Conservation (phyloP, 2,113 vertebrate species). For the Nanorana parkeri region DNA sequence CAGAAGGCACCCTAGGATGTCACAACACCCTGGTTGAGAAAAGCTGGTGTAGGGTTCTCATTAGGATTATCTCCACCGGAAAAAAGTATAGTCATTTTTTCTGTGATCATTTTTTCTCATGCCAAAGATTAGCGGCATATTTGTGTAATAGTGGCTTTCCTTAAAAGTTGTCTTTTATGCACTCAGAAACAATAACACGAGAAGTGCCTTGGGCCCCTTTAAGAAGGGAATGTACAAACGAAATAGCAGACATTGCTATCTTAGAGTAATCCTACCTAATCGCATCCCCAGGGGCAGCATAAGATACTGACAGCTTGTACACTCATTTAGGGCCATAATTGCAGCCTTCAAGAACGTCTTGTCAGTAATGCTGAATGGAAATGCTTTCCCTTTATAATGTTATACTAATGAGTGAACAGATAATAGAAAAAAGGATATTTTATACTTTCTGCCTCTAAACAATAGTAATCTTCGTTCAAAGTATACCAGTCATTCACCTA, state of each 20-base stretch:
- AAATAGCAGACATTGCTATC: conserved; percentile 7
- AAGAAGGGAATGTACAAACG: background rate
- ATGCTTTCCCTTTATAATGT: background rate
- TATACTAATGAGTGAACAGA: too few species aligned
- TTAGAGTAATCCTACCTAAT: conserved; percentile 39
- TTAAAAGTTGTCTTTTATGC: background rate
- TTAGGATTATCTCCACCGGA: too few species aligned
- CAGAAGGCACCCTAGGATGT: too few species aligned
- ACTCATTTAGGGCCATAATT: conserved; percentile 30
- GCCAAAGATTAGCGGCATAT: background rate
- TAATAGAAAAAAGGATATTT: too few species aligned
- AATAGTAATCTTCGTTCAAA: too few species aligned
- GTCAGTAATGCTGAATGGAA: background rate
- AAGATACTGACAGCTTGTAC: conserved; percentile 35
- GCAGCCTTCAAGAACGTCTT: conserved; percentile 21
- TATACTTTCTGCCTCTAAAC: too few species aligned
- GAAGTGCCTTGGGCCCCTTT: background rate
- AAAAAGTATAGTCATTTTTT: background rate
- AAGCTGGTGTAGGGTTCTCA: too few species aligned
- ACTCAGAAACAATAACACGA: conserved; percentile 7
- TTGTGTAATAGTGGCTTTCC: background rate
- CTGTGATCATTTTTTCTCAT: background rate
- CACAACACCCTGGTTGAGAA: too few species aligned
- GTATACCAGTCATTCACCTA: too few species aligned
- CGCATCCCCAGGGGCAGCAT: conserved; percentile 13